These are phyloP conservation scores for Saccostrea cuccullata DNA, from an alignment of 1,140 invertebrate species.

Conservation along the genomic window DNA sequence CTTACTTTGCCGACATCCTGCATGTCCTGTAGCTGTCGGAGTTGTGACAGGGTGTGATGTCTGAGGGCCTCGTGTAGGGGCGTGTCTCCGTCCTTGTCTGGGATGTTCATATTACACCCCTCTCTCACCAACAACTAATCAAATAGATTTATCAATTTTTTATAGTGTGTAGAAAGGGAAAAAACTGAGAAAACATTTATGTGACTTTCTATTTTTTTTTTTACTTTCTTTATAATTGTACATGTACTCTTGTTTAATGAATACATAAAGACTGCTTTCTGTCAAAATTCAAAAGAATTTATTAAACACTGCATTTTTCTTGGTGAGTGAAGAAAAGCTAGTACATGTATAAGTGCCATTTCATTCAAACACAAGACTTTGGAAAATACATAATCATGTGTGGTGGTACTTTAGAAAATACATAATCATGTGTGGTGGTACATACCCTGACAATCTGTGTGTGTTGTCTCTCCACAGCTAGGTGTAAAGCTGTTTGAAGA, in stretches of 20 bases:
- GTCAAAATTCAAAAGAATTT: too few relatives aligned
- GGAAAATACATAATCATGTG: neutral
- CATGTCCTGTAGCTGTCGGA: conserved; percentile 95
- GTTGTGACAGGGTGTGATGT: conserved; percentile 96
- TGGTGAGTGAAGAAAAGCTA: too few relatives aligned
- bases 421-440: neutral
- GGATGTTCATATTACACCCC: conserved; percentile 90
- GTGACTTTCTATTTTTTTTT: too few relatives aligned
- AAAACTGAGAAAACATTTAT: too few relatives aligned
- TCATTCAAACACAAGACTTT: too few relatives aligned
- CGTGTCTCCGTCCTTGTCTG: conserved; percentile 90
- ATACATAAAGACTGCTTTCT: too few relatives aligned
- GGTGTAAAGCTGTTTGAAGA: conserved; percentile 95
- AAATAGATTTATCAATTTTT: neutral
- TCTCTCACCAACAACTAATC: conserved; percentile 90
- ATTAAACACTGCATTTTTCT: too few relatives aligned
- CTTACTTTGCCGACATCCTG: conserved; percentile 92
- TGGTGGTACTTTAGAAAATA: neutral
- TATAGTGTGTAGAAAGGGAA: too few relatives aligned
- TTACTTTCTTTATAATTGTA: too few relatives aligned
- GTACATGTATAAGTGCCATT: too few relatives aligned
- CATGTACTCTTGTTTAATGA: too few relatives aligned
- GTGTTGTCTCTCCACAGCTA: conserved; percentile 96
- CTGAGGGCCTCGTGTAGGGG: conserved; percentile 94
- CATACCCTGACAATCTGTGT: conserved; percentile 91